These are phyloP conservation scores for Ctenicera cuprea DNA, from an alignment of 2,888 invertebrate species.

Conservation along the genomic window DNA sequence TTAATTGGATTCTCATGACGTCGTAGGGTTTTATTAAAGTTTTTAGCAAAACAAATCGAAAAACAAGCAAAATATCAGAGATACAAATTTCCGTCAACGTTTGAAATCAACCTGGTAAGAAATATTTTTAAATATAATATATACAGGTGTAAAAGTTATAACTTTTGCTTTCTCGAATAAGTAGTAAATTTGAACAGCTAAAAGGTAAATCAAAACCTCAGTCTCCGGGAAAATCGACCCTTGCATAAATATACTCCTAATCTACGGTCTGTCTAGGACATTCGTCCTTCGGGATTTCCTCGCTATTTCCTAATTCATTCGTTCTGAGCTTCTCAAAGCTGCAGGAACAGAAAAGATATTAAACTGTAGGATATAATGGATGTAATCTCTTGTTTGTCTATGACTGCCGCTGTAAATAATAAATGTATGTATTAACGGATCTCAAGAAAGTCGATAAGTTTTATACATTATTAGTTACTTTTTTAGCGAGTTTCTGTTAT, in stretches of 20 bases:
- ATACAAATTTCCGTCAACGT: no score
- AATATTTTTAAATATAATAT: no score
- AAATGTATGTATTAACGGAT: not conserved
- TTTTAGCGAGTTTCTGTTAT: no score
- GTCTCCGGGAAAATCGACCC: not conserved
- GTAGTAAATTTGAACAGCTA: not conserved
- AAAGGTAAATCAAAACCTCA: not conserved
- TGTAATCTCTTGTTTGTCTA: not conserved
- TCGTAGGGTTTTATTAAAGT: no score
- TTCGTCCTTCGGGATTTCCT: slow-evolving; percentile 13
- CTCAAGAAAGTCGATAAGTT: no score
- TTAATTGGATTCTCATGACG: no score
- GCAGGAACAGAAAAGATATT: not conserved
- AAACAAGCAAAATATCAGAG: no score
- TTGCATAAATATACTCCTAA: slow-evolving; percentile 1
- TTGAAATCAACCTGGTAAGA: no score
- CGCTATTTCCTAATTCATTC: slow-evolving; percentile 1
- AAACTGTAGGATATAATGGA: not conserved
- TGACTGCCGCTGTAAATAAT: not conserved
- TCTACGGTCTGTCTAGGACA: not conserved
- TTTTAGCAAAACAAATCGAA: no score
- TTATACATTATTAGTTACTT: no score
- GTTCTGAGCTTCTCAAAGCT: not conserved
- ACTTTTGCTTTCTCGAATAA: no score
- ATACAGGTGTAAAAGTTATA: no score